These are phyloP conservation scores for Typhlichthys subterraneus DNA, from an alignment of 2,797 vertebrate genomes.

Conservation along the genomic window DNA sequence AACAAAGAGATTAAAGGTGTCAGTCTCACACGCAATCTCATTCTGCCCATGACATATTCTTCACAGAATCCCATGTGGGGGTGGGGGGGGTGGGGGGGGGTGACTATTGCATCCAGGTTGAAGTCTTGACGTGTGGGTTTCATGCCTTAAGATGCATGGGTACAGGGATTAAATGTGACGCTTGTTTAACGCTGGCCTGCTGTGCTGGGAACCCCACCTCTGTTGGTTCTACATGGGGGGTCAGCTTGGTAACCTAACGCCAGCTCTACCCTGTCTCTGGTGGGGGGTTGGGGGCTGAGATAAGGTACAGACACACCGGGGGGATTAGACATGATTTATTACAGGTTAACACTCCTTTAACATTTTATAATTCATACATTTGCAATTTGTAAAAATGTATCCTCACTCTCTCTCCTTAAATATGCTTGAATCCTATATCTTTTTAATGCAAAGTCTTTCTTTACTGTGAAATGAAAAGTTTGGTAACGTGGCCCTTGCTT, in stretches of 20 bases:
- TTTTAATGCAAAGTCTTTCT: neutral
- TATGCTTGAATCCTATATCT: neutral
- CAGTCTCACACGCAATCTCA: constrained; percentile 27
- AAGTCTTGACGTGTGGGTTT: neutral
- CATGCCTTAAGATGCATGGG: neutral
- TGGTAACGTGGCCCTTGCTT: constrained; percentile 50
- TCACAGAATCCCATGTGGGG: neutral
- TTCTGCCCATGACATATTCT: constrained; percentile 19
- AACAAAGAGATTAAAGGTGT: constrained; percentile 44
- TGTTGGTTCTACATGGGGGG: constrained; percentile 35
- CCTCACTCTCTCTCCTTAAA: constrained; percentile 1
- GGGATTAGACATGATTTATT: constrained; percentile 50
- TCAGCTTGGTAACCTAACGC: constrained; percentile 46
- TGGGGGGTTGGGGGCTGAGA: constrained; percentile 33
- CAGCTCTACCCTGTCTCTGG: constrained; percentile 34
- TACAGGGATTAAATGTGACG: neutral
- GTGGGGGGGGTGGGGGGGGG: too few relatives aligned
- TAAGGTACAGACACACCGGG: constrained; percentile 49
- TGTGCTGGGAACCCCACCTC: neutral
- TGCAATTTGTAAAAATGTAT: too few relatives aligned
- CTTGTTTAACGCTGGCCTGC: constrained; percentile 8
- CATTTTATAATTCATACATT: too few relatives aligned
- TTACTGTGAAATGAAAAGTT: constrained; percentile 24
- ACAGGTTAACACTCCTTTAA: constrained; percentile 12
- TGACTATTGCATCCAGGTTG: neutral